Conservation (phyloP, 2,113 vertebrate genomes). For the Alces alces region DNA sequence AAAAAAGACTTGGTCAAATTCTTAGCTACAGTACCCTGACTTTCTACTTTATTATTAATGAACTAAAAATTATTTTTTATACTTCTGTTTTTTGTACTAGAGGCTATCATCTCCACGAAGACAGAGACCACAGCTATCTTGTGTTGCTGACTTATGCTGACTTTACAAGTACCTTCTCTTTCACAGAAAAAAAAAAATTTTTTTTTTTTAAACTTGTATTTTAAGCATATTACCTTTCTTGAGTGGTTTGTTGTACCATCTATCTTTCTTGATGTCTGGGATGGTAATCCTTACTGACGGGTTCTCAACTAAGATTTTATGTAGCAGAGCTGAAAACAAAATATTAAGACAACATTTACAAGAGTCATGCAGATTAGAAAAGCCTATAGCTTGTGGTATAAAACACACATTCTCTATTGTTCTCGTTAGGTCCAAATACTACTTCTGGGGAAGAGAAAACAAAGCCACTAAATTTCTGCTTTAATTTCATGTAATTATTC, state of each 20-base stretch:
- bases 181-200: neutral
- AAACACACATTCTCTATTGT: neutral
- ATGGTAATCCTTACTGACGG: constrained; percentile 85
- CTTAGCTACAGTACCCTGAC: neutral
- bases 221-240: constrained; percentile 76
- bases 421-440: neutral
- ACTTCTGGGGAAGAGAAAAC: neutral
- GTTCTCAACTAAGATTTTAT: constrained; percentile 88
- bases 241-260: constrained; percentile 86
- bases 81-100: neutral
- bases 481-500: neutral
- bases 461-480: neutral
- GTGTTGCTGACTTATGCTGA: neutral
- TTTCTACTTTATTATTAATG: neutral
- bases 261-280: constrained; percentile 91
- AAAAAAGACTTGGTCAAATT: neutral
- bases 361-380: neutral
- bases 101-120: neutral
- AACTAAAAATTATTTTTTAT: neutral
- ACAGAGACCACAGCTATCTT: neutral
- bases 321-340: constrained; percentile 86
- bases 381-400: neutral
- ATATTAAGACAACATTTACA: constrained; percentile 11
- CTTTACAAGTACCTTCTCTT: neutral
- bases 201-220: neutral